Conservation (phyloP, 2,113 vertebrate genomes). For the Pseudolaguvia tuberculata region DNA sequence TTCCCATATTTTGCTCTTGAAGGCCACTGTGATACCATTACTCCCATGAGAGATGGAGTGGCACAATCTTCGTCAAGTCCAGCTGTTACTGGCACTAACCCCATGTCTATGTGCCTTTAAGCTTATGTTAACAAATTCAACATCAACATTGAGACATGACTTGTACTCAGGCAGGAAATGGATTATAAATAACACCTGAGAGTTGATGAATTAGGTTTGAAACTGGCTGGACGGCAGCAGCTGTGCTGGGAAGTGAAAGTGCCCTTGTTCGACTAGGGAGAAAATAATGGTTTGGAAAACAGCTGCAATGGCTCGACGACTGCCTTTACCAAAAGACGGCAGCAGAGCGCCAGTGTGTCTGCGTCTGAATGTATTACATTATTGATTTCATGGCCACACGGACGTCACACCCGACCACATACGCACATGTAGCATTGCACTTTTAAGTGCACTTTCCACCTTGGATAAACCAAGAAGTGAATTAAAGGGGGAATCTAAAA, state of each 20-base stretch:
- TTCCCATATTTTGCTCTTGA: neutral
- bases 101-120: conserved; percentile 32
- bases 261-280: conserved; percentile 30
- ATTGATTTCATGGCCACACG: conserved; percentile 31
- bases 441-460: conserved; percentile 45
- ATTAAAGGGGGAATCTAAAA: conserved; percentile 50
- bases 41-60: conserved; percentile 46
- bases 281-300: conserved; percentile 39
- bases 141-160: conserved; percentile 51
- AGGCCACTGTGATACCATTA: neutral
- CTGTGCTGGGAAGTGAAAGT: conserved; percentile 45
- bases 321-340: conserved; percentile 30
- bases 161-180: conserved; percentile 55
- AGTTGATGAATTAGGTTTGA: conserved; percentile 54
- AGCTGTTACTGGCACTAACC: conserved; percentile 44
- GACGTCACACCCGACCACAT: conserved; percentile 25
- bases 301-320: conserved; percentile 27
- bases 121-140: conserved; percentile 50
- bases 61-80: conserved; percentile 38
- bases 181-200: conserved; percentile 62
- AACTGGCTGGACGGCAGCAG: conserved; percentile 47
- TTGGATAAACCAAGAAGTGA: conserved; percentile 56
- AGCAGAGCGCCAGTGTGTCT: conserved; percentile 25
- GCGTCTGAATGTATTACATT: conserved; percentile 24
- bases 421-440: conserved; percentile 6